Evolutionary conservation across 2,797 vertebrate species (phyloP), one percentile per base, ranked within the genome.

Genomic region (Ispidina lecontei): DNA sequence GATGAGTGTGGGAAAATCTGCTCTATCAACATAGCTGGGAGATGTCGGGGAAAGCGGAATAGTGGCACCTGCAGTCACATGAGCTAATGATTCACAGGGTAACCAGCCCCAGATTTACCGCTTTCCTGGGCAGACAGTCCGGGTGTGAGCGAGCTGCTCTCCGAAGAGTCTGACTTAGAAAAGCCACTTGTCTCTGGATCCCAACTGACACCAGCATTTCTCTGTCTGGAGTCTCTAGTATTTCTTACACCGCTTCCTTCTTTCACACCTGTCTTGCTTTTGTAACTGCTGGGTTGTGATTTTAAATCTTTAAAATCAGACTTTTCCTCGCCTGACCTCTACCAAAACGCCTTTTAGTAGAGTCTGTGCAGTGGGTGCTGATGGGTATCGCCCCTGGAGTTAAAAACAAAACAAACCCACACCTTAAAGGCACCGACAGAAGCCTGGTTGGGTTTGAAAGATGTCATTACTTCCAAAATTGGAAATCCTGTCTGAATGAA

Each of bases 161-260:
- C 7, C 2, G 12, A 21, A 46, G 52, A 39, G 56, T 5, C 20
- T 47, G n/a, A 7, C 44, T 58, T 37, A 10, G 31, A n/a, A 10
- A 44, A 85, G 21, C 4, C 5, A 0, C 17, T n/a, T 54, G 49
- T 23, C 43, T 51, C 19, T 8, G 69, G 62, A 47, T 72, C 39
- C 35, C 10, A 1, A 0, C 21, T n/a, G 37, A 13, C 68, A 12
- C 5, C 35, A 10, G 13, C 18, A 18, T 62, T 65, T 76, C 39
- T 18, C 0, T 12, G 29, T 7, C 16, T 5, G 5, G 18, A 10
- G 2, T 21, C 43, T 20, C 0, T 31, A 20, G 3, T 31, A 15
- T 21, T 58, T 46, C 39, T 46, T 16, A 1, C 3, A 7, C 28
- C 3, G 35, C 28, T 70, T 33, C 52, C 28, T 29, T 29, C 12